Conservation (phyloP, 2,888 invertebrate species). For the Caenorhabditis sp. region DNA sequence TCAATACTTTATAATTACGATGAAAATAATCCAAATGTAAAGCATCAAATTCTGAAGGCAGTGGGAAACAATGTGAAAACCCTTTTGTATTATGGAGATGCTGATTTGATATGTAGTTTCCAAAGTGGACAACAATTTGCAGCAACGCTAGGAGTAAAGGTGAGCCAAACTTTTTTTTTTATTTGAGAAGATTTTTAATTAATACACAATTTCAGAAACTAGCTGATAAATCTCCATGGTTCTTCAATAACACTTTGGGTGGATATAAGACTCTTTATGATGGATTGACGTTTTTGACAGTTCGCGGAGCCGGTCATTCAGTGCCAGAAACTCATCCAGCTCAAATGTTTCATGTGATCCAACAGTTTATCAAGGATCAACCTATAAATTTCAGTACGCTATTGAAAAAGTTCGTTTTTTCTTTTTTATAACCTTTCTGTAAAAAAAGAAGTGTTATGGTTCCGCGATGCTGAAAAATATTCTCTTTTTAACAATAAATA, state of each 20-base stretch:
- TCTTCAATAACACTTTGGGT: not conserved
- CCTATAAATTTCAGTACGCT: too few species aligned
- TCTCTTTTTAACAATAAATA: too few species aligned
- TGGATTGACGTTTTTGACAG: not conserved
- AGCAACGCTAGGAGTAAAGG: not conserved
- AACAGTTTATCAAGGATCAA: not conserved
- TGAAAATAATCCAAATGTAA: not conserved
- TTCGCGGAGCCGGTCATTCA: not conserved
- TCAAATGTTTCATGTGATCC: not conserved
- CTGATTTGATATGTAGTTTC: not conserved
- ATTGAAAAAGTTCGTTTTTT: too few species aligned
- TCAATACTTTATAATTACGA: slow-evolving; percentile 21
- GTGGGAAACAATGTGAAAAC: not conserved
- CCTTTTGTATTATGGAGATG: not conserved
- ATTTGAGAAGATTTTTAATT: too few species aligned
- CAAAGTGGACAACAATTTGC: not conserved
- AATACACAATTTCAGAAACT: not conserved
- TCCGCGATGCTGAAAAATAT: too few species aligned
- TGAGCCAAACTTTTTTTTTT: not conserved
- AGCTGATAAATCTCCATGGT: not conserved
- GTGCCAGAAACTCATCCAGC: not conserved
- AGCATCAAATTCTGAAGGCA: not conserved
- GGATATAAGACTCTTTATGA: not conserved
- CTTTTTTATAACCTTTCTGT: too few species aligned
- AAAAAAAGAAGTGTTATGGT: too few species aligned